Evolutionary conservation across 2,797 vertebrate species (phyloP).

Genomic region (Arrhamphus sclerolepis): DNA sequence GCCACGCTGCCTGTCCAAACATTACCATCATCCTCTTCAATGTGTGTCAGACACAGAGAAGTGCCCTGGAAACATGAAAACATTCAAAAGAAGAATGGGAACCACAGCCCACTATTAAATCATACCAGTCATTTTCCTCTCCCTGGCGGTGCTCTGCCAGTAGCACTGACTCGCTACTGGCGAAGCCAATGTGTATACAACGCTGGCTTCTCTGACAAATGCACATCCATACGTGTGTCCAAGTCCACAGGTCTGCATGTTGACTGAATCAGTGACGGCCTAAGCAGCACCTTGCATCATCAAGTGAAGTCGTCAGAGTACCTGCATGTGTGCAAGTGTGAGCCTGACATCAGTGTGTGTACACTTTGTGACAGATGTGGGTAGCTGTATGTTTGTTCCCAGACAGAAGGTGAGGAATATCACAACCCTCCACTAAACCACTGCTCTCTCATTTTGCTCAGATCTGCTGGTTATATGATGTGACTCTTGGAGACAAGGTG

Average conservation of each 20-base stretch:
- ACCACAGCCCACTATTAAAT: slow-evolving; percentile 18
- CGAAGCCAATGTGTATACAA: slow-evolving; percentile 38
- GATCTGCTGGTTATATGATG: slow-evolving; percentile 70
- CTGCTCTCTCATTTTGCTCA: slow-evolving; percentile 58
- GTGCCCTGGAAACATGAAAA: slow-evolving; percentile 17
- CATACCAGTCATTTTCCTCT: slow-evolving; percentile 19
- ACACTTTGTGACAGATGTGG: slow-evolving; percentile 68
- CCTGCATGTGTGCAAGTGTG: slow-evolving; percentile 33
- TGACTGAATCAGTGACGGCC: slow-evolving; percentile 37
- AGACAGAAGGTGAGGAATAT: slow-evolving; percentile 74
- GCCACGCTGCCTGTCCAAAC: slow-evolving; percentile 36
- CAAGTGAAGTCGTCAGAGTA: slow-evolving; percentile 33
- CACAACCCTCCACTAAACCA: slow-evolving; percentile 68
- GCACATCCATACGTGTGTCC: slow-evolving; percentile 41
- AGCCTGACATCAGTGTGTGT: slow-evolving; percentile 30
- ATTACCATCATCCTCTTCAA: slow-evolving; percentile 29
- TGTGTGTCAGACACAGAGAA: slow-evolving; percentile 31
- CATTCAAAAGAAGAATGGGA: slow-evolving; percentile 23
- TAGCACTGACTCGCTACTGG: slow-evolving; percentile 48
- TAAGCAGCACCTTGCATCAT: slow-evolving; percentile 45
- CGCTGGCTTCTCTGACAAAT: slow-evolving; percentile 32
- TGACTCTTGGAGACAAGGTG: slow-evolving; percentile 75
- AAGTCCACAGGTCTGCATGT: slow-evolving; percentile 32
- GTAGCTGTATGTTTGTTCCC: slow-evolving; percentile 73
- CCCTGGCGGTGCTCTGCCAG: slow-evolving; percentile 18